Conservation (phyloP, 2,888 invertebrate genomes). For the Platynereis dumerilii region DNA sequence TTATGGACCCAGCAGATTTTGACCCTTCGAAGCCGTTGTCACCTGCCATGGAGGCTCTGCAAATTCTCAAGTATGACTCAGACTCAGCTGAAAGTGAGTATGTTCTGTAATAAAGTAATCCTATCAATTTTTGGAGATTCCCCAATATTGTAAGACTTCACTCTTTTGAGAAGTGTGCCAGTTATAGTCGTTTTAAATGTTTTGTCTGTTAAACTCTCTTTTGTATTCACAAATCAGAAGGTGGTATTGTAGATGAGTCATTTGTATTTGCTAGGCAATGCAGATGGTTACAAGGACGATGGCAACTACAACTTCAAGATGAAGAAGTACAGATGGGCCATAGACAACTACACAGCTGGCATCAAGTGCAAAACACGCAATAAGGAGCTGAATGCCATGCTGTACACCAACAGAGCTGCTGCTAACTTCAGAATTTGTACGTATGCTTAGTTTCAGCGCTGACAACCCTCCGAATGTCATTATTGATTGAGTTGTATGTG, state of each 20-base stretch:
- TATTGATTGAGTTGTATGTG: slow-evolving; percentile 1
- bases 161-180: no score
- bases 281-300: slow-evolving; percentile 89
- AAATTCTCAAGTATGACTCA: slow-evolving; percentile 83
- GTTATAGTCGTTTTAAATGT: no score
- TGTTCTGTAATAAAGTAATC: no score
- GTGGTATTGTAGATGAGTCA: no score
- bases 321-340: slow-evolving; percentile 89
- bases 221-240: no score
- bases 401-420: slow-evolving; percentile 92
- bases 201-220: no score
- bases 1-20: slow-evolving; percentile 50
- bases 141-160: no score
- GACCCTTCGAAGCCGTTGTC: slow-evolving; percentile 68
- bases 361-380: slow-evolving; percentile 78
- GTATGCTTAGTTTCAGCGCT: no score
- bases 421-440: slow-evolving; percentile 85
- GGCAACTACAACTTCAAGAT: slow-evolving; percentile 94
- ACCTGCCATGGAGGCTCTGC: slow-evolving; percentile 86
- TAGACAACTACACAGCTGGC: slow-evolving; percentile 83
- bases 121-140: no score
- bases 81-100: slow-evolving; percentile 71
- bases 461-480: no score
- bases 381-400: slow-evolving; percentile 77
- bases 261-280: slow-evolving; percentile 79